phyloP scores from a whole-genome alignment of 2,797 vertebrate genomes.

The Falco peregrinus region DNA sequence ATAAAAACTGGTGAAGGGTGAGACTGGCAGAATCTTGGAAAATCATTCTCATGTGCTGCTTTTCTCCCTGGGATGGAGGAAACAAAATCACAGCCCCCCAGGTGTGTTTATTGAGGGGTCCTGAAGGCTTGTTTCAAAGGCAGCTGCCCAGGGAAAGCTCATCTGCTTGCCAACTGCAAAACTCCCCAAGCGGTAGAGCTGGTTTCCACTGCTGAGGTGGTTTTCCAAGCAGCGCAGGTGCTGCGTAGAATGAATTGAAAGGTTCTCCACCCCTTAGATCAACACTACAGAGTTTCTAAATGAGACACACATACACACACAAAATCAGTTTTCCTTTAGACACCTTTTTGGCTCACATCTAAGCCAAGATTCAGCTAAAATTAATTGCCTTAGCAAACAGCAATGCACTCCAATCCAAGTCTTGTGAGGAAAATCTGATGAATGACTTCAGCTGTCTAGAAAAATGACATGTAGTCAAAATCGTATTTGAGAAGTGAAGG shows the following conservation, averaged over 20 bases:
- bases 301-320: not conserved
- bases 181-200: not conserved
- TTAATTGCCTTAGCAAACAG: not conserved
- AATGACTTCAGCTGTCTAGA: slow-evolving; percentile 3
- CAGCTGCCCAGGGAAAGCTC: not conserved
- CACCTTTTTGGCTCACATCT: slow-evolving; percentile 44
- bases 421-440: slow-evolving; percentile 29
- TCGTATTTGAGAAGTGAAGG: slow-evolving; percentile 22
- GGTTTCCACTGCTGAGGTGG: not conserved
- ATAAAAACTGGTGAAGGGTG: not conserved
- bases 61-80: not conserved
- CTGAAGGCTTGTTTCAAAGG: not conserved
- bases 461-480: slow-evolving; percentile 37
- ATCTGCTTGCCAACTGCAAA: not conserved
- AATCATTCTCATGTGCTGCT: not conserved
- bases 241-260: not conserved
- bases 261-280: not conserved
- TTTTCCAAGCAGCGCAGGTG: not conserved
- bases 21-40: not conserved
- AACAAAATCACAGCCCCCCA: not conserved
- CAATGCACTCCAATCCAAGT: not conserved
- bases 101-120: not conserved
- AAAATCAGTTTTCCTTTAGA: slow-evolving; percentile 31
- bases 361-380: slow-evolving; percentile 37
- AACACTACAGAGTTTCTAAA: not conserved